These are phyloP conservation scores for Zaprionus gabonicus DNA, from an alignment of 1,140 invertebrate species.

Conservation along the genomic window DNA sequence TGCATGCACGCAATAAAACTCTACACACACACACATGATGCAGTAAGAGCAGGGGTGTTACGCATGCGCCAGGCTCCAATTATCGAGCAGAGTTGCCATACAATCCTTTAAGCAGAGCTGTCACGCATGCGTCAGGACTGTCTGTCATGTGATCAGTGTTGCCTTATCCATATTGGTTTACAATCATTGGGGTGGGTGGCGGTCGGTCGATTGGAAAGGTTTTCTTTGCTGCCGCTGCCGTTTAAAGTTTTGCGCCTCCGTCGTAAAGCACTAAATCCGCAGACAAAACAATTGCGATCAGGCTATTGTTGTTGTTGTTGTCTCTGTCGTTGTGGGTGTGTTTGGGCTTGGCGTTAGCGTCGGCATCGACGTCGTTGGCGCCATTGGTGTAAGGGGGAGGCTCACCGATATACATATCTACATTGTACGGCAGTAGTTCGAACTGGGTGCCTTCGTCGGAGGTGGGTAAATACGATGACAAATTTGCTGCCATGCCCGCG, in stretches of 20 bases:
- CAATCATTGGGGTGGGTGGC: conserved; percentile 15
- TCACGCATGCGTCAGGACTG: not conserved
- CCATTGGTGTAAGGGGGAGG: conserved; percentile 34
- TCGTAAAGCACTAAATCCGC: conserved; percentile 79
- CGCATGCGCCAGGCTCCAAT: not conserved
- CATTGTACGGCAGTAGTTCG: conserved; percentile 22
- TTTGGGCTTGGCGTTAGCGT: conserved; percentile 49
- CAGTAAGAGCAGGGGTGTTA: conserved; percentile 4
- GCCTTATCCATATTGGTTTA: not conserved
- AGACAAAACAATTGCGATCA: conserved; percentile 72
- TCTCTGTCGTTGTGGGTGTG: conserved; percentile 56
- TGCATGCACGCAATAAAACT: not conserved
- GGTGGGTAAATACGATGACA: conserved; percentile 48
- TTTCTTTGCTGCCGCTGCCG: conserved; percentile 31
- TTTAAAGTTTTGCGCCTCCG: conserved; percentile 62
- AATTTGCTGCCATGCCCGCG: conserved; percentile 53
- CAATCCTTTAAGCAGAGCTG: not conserved
- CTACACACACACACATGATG: too few relatives aligned
- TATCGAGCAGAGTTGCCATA: not conserved
- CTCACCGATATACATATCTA: not conserved
- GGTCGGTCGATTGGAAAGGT: conserved; percentile 46
- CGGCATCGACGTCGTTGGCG: conserved; percentile 25
- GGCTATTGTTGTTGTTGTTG: conserved; percentile 40
- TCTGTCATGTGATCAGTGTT: conserved; percentile 12
- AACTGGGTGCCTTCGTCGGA: conserved; percentile 20